A percentile compares a stretch with the other conserved stretches of the same genome.
These are phyloP conservation scores for Tragelaphus strepsiceros DNA, from an alignment of 2,113 vertebrate species.

Conservation along the genomic window DNA sequence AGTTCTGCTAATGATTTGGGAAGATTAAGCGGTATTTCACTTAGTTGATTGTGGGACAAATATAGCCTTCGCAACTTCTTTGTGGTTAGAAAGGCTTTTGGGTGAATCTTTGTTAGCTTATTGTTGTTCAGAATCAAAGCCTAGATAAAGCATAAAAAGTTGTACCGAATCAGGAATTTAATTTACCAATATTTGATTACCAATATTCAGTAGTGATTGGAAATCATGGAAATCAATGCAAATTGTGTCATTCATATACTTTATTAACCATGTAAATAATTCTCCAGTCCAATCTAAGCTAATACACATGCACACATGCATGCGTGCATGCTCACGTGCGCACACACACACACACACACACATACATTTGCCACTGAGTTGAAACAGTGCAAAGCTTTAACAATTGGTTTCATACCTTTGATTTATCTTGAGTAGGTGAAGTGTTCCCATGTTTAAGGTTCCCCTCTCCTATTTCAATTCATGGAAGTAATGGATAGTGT, in stretches of 20 bases:
- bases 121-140: constrained; percentile 97
- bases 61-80: constrained; percentile 90
- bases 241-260: neutral
- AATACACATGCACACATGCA: neutral
- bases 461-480: neutral
- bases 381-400: neutral
- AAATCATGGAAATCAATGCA: neutral
- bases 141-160: constrained; percentile 74
- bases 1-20: constrained; percentile 92
- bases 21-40: constrained; percentile 91
- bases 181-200: neutral
- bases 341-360: neutral
- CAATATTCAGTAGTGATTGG: neutral
- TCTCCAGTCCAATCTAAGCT: neutral
- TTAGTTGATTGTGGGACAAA: constrained; percentile 93
- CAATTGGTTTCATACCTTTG: neutral
- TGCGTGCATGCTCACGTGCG: too few relatives aligned
- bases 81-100: constrained; percentile 91
- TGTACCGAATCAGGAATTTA: neutral
- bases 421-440: constrained; percentile 7
- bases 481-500: neutral
- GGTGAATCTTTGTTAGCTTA: constrained; percentile 93
- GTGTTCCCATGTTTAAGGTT: neutral
- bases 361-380: neutral
- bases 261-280: neutral